Base-by-base conservation (phyloP, 2,888 invertebrate species). In the Boloria euphrosyne region DNA sequence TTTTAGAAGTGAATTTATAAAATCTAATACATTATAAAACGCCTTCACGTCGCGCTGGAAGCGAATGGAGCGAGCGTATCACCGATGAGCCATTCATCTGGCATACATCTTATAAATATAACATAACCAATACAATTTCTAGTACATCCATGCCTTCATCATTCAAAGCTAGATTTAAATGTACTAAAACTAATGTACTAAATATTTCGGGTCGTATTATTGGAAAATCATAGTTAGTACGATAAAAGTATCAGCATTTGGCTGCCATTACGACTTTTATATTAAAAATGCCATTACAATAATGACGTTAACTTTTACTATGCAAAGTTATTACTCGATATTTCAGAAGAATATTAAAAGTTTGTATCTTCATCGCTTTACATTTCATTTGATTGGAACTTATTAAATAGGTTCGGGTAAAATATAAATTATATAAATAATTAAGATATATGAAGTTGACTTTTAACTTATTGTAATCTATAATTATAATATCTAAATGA, bases 1-100 rank as follows among this genome's bases (percentile, higher is more conserved):
- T 76, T 78, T 77, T 87, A 82, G 81, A 79, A 79, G 79, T 85
- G 83, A 78, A 78, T 80, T 72, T 78, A 73, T 74, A 73, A 72
- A 73, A 76, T 79, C 75, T 75, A 75, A 77, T 73, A 71, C 75
- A 70, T 74, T 75, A 71, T 73, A 75, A 72, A 65, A 66, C 52
- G 77, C 65, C 70, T 70, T 72, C 71, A 62, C 55, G 65, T 66
- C 65, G 62, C 65, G 66, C 63, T 54, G 67, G 62, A 51, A 62
- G 65, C 67, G 69, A 73, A 72, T 66, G 66, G 62, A 72, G 69
- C 69, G 66, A 61, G 60, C 60, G 57, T 57, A 53, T 46, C 57
- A 31, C 46, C 22, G n/a, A 47, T 50, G 52, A 62, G 46, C 57
- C 66, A 46, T 58, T 62, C 65, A 65, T 58, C 61, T 51, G 59